Base-by-base conservation (phyloP, 2,888 invertebrate species). In the Philereme transversata region DNA sequence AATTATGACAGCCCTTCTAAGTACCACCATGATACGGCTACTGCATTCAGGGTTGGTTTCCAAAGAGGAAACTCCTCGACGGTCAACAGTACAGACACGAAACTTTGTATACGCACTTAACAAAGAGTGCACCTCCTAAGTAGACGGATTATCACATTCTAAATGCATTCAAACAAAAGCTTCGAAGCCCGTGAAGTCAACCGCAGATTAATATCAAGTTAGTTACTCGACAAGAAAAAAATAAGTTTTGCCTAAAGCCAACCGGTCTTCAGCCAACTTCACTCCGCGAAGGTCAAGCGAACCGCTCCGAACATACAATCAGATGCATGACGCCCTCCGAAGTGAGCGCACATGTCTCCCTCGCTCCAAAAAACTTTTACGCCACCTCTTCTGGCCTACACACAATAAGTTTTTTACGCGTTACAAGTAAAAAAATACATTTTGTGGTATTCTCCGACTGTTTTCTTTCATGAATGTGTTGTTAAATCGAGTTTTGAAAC, bases 211-310 rank as follows among this genome's bases (percentile, higher is more conserved):
- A 57, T 50, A 63, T 60, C 57, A 76, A 77, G 67, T 64, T 76
- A 77, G 67, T 64, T 44, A 51, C 62, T 69, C 71, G 74, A 76
- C 77, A 79, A 76, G 76, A 77, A 73, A 74, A n/a, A 80, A 77
- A 78, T 77, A 80, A 87, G 85, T 88, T 89, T 90, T 87, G 88
- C 87, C 90, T 74, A 89, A 88, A 88, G 86, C 78, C 68, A 83
- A 89, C 90, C 88, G 88, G 89, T 88, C 82, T 64, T 57, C 60
- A 53, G 48, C 86, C 73, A 88, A 89, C 89, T 90, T 90, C 87
- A 84, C 81, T 77, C 75, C 69, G 67, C 82, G 90, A 90, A 90
- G 90, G 90, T 90, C 90, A 90, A 79, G 58, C 69, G 68, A 69
- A 68, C 67, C 56, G 60, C 58, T 65, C 69, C 70, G 57, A 73